Evolutionary conservation across 2,888 invertebrate genomes (phyloP), one percentile per base, ranked within the genome.

Genomic region (Netelia virgata): DNA sequence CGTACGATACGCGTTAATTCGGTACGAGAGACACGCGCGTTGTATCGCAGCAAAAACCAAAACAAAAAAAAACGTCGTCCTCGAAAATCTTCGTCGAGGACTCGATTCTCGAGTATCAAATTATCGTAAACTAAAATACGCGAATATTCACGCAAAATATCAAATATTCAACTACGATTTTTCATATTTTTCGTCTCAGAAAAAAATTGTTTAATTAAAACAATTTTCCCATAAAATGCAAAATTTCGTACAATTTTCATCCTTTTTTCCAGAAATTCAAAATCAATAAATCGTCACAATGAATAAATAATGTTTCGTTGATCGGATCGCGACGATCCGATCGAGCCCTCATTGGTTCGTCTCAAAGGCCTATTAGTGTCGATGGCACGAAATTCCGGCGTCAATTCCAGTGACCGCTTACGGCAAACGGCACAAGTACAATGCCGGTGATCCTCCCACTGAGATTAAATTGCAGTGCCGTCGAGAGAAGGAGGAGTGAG

Each of bases 381-480:
- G 8, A 23, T 18, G n/a, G 16, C 50, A n/a, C 50, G 64, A 55
- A 70, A 72, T 75, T 80, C 70, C 50, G 14, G 23, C 55, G 79
- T 75, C 70, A 59, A 79, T 76, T 28, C 53, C 47, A 11, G 53
- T 43, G 78, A 55, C 16, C 2, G 10, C 23, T 50, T 64, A 81
- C 41, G 81, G 66, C 43, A 59, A 72, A 72, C 75, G 59, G 64
- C 47, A 70, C 70, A 57, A 59, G 47, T 55, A 84, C 84, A 82
- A 78, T 78, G 68, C 59, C 47, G 50, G 63, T 82, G 70, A 72
- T 79, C 72, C 69, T 41, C 28, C 64, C 70, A 28, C 28, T 47
- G 82, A 84, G 84, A 84, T 84, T 84, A 84, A 84, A 84, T 84
- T 84, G 82, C 64, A 82, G 84, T 64, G 84, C 53, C 64, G 63